Conservation (phyloP, 2,888 invertebrate species). For the Carpatolechia fugitivella region DNA sequence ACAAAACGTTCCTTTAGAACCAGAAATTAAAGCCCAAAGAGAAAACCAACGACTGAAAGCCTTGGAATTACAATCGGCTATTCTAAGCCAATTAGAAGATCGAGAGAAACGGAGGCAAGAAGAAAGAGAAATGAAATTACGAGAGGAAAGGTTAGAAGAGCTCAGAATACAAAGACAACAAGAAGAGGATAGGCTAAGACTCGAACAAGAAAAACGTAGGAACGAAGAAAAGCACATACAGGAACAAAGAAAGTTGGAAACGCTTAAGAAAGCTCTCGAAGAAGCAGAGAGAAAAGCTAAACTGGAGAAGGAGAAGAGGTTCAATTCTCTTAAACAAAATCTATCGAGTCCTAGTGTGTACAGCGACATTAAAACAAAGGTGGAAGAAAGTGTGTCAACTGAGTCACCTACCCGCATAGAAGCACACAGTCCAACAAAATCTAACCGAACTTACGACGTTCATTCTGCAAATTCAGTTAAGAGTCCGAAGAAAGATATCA, state of each 20-base stretch:
- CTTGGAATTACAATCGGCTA: conserved; percentile 91
- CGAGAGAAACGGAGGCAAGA: conserved; percentile 86
- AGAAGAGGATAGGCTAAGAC: conserved; percentile 82
- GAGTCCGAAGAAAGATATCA: conserved; percentile 59
- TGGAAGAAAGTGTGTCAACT: conserved; percentile 30
- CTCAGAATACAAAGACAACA: conserved; percentile 86
- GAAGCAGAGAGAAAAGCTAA: conserved; percentile 87
- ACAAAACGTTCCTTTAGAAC: conserved; percentile 91
- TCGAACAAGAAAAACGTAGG: conserved; percentile 85
- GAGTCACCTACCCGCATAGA: conserved; percentile 2
- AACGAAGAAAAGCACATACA: conserved; percentile 84
- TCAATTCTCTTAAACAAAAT: conserved; percentile 53
- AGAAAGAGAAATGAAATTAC: conserved; percentile 85
- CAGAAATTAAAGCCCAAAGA: conserved; percentile 87
- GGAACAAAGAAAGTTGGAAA: conserved; percentile 85
- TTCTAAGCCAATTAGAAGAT: conserved; percentile 91
- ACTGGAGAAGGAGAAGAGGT: conserved; percentile 81
- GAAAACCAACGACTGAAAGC: conserved; percentile 91
- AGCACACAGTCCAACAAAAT: conserved; percentile 48
- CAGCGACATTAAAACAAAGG: conserved; percentile 38
- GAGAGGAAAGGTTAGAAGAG: conserved; percentile 91
- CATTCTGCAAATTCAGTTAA: conserved; percentile 68
- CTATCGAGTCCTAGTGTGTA: conserved; percentile 29
- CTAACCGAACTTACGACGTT: conserved; percentile 63
- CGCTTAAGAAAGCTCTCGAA: conserved; percentile 87